A percentile compares a stretch with the other conserved stretches of the same genome.
Conservation (phyloP, 2,888 invertebrate species). For the Eupithecia abbreviata region DNA sequence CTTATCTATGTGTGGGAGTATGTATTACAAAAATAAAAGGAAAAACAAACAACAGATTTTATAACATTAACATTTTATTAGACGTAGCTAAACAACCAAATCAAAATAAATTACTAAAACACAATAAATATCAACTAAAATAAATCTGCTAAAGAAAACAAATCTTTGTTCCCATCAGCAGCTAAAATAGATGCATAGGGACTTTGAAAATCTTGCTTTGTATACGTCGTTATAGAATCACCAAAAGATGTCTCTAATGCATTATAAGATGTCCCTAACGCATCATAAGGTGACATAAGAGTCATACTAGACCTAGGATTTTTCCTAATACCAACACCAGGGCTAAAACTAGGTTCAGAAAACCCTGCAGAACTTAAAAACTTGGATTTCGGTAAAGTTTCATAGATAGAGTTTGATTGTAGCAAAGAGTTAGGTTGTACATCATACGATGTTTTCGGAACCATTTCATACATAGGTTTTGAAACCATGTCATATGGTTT, state of each 20-base stretch:
- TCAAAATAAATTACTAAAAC: neutral
- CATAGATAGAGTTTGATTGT: slow-evolving; percentile 1
- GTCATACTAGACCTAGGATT: slow-evolving; percentile 10
- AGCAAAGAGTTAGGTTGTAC: slow-evolving; percentile 3
- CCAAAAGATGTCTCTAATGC: neutral
- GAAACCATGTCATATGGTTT: neutral
- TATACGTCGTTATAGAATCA: neutral
- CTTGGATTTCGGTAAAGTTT: neutral
- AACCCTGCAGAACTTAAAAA: neutral
- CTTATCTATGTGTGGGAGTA: too few species aligned
- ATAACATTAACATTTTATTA: too few species aligned
- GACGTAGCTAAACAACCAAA: neutral
- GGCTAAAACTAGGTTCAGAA: neutral
- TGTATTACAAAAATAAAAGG: too few species aligned
- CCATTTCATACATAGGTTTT: slow-evolving; percentile 2
- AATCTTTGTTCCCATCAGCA: neutral
- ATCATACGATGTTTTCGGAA: neutral
- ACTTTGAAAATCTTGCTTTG: slow-evolving; percentile 7
- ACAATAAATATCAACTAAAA: neutral
- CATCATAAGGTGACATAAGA: slow-evolving; percentile 1
- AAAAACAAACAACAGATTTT: too few species aligned
- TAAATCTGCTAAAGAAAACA: slow-evolving; percentile 5
- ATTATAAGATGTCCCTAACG: neutral
- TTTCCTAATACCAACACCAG: neutral
- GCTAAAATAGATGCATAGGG: slow-evolving; percentile 6